Evolutionary conservation across 1,140 invertebrate genomes (phyloP).

Genomic region (Lithobius niger): DNA sequence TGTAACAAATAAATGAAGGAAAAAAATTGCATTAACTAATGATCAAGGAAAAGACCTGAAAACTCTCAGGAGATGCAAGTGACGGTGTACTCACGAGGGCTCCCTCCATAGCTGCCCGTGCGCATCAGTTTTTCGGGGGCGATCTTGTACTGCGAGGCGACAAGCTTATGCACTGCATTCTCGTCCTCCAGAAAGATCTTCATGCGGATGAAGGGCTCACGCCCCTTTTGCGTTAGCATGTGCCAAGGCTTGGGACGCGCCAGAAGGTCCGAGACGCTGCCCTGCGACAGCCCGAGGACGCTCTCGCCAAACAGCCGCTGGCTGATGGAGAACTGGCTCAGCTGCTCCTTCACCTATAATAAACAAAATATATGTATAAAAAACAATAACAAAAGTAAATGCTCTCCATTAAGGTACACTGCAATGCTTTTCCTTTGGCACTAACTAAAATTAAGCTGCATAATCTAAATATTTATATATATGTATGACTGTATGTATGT

Average conservation of each 20-base stretch:
- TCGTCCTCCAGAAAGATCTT: conserved; percentile 96
- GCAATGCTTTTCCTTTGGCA: not conserved
- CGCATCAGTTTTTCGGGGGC: conserved; percentile 91
- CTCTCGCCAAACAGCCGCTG: conserved; percentile 96
- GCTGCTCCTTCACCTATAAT: conserved; percentile 75
- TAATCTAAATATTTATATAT: conserved; percentile 12
- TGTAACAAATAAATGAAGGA: too few species aligned
- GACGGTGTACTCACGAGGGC: conserved; percentile 6
- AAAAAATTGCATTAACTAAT: too few species aligned
- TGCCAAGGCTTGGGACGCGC: conserved; percentile 94
- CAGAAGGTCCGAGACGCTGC: conserved; percentile 85
- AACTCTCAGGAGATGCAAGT: too few species aligned
- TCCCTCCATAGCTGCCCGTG: conserved; percentile 62
- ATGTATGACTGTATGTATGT: conserved; percentile 12
- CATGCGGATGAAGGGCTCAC: conserved; percentile 95
- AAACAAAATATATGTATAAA: not conserved
- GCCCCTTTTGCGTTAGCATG: conserved; percentile 91
- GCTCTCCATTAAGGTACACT: not conserved
- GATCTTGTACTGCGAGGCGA: conserved; percentile 94
- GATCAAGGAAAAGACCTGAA: too few species aligned
- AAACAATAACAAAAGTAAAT: too few species aligned
- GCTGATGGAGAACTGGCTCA: conserved; percentile 96
- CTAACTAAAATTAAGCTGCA: not conserved
- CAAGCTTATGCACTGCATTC: conserved; percentile 89
- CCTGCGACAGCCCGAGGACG: conserved; percentile 89